Conservation (phyloP, 2,888 invertebrate genomes). For the Epiblema foenella region DNA sequence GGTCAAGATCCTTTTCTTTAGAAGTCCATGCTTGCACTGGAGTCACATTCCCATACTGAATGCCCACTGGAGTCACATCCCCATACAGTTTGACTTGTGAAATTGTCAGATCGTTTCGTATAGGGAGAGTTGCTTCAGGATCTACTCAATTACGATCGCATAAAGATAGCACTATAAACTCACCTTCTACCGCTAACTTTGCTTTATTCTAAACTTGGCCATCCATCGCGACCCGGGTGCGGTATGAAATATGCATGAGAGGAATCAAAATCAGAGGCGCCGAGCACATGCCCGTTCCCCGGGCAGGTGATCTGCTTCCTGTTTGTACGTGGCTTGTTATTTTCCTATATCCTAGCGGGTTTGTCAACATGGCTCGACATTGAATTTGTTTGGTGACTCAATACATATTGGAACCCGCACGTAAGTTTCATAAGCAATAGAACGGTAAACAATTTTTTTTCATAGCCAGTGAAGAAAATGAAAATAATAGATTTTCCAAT, state of each 20-base stretch:
- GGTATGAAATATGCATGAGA: conserved; percentile 63
- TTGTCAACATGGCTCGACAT: conserved; percentile 27
- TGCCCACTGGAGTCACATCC: no score
- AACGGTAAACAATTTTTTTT: no score
- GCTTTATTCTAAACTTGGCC: conserved; percentile 34
- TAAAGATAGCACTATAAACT: background rate
- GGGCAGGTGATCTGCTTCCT: conserved; percentile 44
- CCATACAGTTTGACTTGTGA: no score
- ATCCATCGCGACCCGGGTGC: conserved; percentile 39
- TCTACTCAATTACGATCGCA: background rate
- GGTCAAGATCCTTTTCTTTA: no score
- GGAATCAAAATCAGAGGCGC: conserved; percentile 54
- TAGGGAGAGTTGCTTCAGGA: no score
- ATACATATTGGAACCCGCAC: conserved; percentile 9
- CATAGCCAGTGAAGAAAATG: no score
- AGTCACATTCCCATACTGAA: no score
- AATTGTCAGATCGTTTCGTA: no score
- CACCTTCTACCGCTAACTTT: conserved; percentile 3
- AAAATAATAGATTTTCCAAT: no score
- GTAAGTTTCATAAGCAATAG: background rate
- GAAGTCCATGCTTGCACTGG: no score
- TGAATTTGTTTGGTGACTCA: conserved; percentile 18
- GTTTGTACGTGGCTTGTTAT: conserved; percentile 32
- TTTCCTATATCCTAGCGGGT: conserved; percentile 28
- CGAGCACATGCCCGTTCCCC: conserved; percentile 44